Evolutionary conservation across 2,888 invertebrate species (phyloP).

Genomic region (Anarsia innoxiella): DNA sequence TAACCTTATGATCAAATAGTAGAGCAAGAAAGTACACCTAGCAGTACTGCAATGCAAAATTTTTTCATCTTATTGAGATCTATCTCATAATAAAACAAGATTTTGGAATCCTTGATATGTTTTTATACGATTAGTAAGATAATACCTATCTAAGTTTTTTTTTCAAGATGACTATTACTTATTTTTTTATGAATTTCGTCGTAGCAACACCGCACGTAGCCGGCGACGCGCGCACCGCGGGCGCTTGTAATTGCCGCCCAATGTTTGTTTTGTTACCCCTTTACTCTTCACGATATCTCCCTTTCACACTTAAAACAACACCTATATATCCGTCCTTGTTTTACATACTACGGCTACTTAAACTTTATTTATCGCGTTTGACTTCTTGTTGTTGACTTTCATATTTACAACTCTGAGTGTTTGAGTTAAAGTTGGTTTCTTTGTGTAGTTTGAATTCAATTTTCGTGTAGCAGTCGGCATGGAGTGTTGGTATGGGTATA

Average conservation of each 20-base stretch:
- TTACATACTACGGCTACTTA: conserved; percentile 41
- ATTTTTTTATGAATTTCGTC: conserved; percentile 35
- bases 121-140: too few relatives aligned
- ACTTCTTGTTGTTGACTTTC: conserved; percentile 20
- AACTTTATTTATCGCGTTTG: conserved; percentile 52
- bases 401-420: conserved; percentile 7
- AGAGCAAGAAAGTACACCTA: too few relatives aligned
- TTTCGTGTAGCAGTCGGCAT: conserved; percentile 12
- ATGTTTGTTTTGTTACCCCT: conserved; percentile 58
- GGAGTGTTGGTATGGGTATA: conserved; percentile 8
- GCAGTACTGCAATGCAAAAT: too few relatives aligned
- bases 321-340: conserved; percentile 20
- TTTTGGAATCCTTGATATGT: too few relatives aligned
- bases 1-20: too few relatives aligned
- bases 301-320: conserved; percentile 9
- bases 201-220: conserved; percentile 29
- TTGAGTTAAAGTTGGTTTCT: conserved; percentile 9
- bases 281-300: conserved; percentile 31
- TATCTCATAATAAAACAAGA: too few relatives aligned
- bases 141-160: too few relatives aligned
- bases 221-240: conserved; percentile 45
- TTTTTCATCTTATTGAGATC: too few relatives aligned
- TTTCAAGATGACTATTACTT: too few relatives aligned
- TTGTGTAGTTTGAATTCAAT: conserved; percentile 7
- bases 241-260: conserved; percentile 60